These are phyloP conservation scores for Meghimatium bilineatum DNA, from an alignment of 2,888 invertebrate genomes.

Conservation along the genomic window DNA sequence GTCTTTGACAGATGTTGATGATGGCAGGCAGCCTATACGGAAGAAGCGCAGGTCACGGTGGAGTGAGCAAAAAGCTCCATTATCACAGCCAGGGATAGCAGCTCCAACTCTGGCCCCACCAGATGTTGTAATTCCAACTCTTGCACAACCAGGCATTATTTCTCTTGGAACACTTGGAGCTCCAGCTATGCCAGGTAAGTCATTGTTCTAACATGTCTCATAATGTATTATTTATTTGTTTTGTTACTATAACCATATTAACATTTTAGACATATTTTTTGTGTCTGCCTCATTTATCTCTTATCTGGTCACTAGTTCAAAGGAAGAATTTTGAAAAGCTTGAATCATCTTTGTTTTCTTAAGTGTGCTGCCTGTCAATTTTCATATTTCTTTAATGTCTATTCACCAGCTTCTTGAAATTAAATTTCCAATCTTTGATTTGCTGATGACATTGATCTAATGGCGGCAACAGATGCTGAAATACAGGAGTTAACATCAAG, in stretches of 20 bases:
- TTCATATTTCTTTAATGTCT: too few species aligned
- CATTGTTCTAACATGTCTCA: not conserved
- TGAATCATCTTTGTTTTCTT: too few species aligned
- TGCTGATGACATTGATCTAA: too few species aligned
- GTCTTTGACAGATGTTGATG: slow-evolving; percentile 22
- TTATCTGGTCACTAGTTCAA: too few species aligned
- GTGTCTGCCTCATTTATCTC: too few species aligned
- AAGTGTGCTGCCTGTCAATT: too few species aligned
- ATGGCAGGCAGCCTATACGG: slow-evolving; percentile 33
- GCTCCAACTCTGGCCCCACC: slow-evolving; percentile 35
- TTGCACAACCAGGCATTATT: slow-evolving; percentile 15
- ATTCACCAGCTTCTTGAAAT: too few species aligned
- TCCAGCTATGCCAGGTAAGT: slow-evolving; percentile 34
- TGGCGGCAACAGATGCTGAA: too few species aligned
- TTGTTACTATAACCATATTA: not conserved
- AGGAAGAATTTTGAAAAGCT: too few species aligned
- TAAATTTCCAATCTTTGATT: too few species aligned
- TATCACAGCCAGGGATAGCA: slow-evolving; percentile 34
- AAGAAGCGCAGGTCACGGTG: slow-evolving; percentile 44
- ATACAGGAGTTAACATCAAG: too few species aligned
- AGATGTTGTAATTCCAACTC: slow-evolving; percentile 36
- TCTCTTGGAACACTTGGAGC: slow-evolving; percentile 7
- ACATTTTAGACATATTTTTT: too few species aligned
- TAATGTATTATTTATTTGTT: not conserved
- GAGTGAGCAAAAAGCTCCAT: slow-evolving; percentile 41